Percentiles rank a stretch among this genome's conserved stretches.
Evolutionary conservation across 2,888 invertebrate genomes (phyloP).

Genomic region (Tetragnatha montana): DNA sequence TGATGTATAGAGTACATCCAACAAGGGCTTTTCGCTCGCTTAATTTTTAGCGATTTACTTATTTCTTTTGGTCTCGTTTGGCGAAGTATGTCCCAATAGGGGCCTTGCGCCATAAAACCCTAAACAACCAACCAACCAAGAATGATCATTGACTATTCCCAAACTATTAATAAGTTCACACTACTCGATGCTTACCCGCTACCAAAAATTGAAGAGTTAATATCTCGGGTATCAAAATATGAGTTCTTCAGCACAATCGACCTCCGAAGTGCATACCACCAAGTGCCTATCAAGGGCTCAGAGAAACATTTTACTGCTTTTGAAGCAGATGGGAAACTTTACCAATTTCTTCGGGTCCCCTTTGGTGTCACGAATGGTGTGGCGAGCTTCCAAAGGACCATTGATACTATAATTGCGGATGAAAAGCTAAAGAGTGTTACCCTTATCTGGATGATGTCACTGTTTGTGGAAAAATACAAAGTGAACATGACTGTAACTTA

Average conservation of each 20-base stretch:
- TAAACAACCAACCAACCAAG: too few relatives aligned
- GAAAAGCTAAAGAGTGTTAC: conserved; percentile 22
- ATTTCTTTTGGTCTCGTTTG: too few relatives aligned
- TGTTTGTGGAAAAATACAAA: too few relatives aligned
- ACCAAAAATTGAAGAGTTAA: conserved; percentile 60
- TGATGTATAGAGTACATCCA: too few relatives aligned
- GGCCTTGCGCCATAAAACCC: too few relatives aligned
- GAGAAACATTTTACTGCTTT: conserved; percentile 66
- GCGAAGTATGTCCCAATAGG: too few relatives aligned
- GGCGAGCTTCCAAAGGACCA: not conserved
- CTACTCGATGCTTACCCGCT: conserved; percentile 71
- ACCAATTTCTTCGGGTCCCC: conserved; percentile 61
- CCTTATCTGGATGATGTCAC: too few relatives aligned
- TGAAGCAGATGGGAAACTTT: conserved; percentile 64
- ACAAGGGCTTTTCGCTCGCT: too few relatives aligned
- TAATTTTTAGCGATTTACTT: too few relatives aligned
- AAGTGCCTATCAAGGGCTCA: conserved; percentile 36
- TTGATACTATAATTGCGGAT: not conserved
- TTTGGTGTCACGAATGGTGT: conserved; percentile 70
- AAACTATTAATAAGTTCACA: conserved; percentile 72
- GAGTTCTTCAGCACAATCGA: conserved; percentile 67
- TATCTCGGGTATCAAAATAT: conserved; percentile 45
- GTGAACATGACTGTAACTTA: too few relatives aligned
- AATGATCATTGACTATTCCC: conserved; percentile 71
- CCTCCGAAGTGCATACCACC: conserved; percentile 63